Conservation (phyloP, 1,140 invertebrate species). For the Drosophila guanche region DNA sequence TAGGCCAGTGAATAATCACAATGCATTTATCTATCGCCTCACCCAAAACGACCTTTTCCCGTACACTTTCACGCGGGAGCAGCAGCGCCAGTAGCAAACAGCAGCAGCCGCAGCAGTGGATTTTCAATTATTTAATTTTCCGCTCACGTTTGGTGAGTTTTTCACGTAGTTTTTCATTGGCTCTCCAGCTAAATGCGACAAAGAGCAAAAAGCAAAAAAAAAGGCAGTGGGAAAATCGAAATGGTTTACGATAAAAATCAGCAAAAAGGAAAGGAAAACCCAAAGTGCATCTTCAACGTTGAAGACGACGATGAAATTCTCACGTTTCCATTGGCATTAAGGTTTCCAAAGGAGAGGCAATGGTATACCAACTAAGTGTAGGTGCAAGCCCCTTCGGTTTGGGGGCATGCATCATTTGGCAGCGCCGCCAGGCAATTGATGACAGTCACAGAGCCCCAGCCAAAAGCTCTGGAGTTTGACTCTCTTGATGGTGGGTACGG, state of each 20-base stretch:
- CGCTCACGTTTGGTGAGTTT: constrained; percentile 69
- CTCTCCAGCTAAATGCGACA: constrained; percentile 55
- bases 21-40: constrained; percentile 65
- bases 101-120: constrained; percentile 26
- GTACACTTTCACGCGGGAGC: constrained; percentile 42
- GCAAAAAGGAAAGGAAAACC: constrained; percentile 5
- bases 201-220: constrained; percentile 2
- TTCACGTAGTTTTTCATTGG: constrained; percentile 54
- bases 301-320: constrained; percentile 65
- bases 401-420: constrained; percentile 65
- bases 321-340: constrained; percentile 81
- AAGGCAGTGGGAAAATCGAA: constrained; percentile 40
- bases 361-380: background rate
- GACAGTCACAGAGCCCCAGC: constrained; percentile 46
- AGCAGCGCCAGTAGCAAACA: too few relatives aligned
- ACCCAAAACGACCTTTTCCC: constrained; percentile 59
- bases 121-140: constrained; percentile 82
- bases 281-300: constrained; percentile 74
- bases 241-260: constrained; percentile 72
- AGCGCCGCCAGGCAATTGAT: constrained; percentile 60
- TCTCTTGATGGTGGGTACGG: constrained; percentile 50
- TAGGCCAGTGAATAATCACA: constrained; percentile 78
- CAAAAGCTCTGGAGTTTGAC: constrained; percentile 16
- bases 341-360: constrained; percentile 36
- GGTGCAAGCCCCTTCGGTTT: too few relatives aligned